phyloP scores from a whole-genome alignment of 1,140 invertebrate genomes.

The Formica selysi region DNA sequence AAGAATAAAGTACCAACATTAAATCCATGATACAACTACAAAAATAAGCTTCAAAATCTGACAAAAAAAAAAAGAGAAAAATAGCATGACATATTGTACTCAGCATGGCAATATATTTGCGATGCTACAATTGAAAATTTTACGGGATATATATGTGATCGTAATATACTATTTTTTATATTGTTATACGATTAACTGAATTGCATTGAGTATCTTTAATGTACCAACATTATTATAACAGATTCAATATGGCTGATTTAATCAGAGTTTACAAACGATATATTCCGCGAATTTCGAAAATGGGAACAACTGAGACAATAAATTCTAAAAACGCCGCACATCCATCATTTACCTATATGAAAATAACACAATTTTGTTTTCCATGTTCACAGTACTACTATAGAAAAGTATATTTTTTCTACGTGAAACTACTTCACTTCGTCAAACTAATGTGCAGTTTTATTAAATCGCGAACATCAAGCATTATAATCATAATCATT shows the following conservation, averaged over 20 bases:
- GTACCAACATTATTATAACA: neutral
- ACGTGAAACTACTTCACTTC: neutral
- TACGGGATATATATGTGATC: neutral
- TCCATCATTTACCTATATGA: neutral
- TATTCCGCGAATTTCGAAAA: slow-evolving; percentile 11
- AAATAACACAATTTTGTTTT: slow-evolving; percentile 7
- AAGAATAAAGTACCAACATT: neutral
- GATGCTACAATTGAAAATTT: neutral
- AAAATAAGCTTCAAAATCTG: slow-evolving; percentile 2
- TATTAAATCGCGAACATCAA: slow-evolving; percentile 14
- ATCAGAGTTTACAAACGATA: neutral
- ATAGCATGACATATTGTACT: neutral
- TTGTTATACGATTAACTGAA: slow-evolving; percentile 4
- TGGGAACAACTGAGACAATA: neutral
- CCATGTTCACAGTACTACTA: neutral
- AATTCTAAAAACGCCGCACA: neutral
- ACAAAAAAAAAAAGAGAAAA: neutral
- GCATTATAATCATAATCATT: no score
- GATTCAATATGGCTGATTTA: neutral
- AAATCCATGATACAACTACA: neutral
- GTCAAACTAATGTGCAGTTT: neutral
- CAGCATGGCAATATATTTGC: neutral
- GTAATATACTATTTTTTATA: neutral
- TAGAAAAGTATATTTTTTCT: neutral
- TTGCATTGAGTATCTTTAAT: neutral